Conservation (phyloP, 2,797 vertebrate genomes). For the Alfaro cultratus region DNA sequence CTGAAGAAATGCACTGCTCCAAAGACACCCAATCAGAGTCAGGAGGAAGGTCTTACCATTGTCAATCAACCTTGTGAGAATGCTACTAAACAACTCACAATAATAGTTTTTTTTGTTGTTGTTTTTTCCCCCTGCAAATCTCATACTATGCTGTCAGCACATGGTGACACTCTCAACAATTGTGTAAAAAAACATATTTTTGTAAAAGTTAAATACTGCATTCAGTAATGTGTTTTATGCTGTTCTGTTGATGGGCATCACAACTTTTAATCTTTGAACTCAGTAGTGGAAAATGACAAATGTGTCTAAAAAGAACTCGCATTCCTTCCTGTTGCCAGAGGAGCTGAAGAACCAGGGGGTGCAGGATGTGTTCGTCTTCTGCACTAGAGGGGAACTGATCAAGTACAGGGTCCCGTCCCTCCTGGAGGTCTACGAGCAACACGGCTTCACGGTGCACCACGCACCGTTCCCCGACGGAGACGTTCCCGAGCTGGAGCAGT, state of each 20-base stretch:
- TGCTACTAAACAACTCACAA: too few relatives aligned
- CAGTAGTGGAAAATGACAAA: not conserved
- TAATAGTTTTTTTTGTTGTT: too few relatives aligned
- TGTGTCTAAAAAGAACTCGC: not conserved
- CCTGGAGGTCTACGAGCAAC: slow-evolving; percentile 82
- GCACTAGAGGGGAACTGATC: slow-evolving; percentile 87
- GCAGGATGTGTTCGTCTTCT: slow-evolving; percentile 91
- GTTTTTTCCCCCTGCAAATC: too few relatives aligned
- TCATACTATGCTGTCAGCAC: too few relatives aligned
- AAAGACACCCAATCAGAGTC: too few relatives aligned
- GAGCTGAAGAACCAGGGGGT: slow-evolving; percentile 86
- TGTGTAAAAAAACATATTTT: too few relatives aligned
- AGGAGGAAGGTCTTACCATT: too few relatives aligned
- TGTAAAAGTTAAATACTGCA: too few relatives aligned
- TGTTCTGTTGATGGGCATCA: not conserved
- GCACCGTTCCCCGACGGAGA: slow-evolving; percentile 86
- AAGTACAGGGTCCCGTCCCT: slow-evolving; percentile 89
- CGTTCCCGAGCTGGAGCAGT: slow-evolving; percentile 82
- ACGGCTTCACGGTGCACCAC: slow-evolving; percentile 85
- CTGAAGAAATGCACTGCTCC: too few relatives aligned
- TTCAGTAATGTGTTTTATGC: not conserved
- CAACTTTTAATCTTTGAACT: not conserved
- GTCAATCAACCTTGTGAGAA: too few relatives aligned
- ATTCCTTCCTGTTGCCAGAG: slow-evolving; percentile 71
- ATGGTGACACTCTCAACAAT: too few relatives aligned